These are phyloP conservation scores for Hylia prasina DNA, from an alignment of 2,113 vertebrate species.

Conservation along the genomic window DNA sequence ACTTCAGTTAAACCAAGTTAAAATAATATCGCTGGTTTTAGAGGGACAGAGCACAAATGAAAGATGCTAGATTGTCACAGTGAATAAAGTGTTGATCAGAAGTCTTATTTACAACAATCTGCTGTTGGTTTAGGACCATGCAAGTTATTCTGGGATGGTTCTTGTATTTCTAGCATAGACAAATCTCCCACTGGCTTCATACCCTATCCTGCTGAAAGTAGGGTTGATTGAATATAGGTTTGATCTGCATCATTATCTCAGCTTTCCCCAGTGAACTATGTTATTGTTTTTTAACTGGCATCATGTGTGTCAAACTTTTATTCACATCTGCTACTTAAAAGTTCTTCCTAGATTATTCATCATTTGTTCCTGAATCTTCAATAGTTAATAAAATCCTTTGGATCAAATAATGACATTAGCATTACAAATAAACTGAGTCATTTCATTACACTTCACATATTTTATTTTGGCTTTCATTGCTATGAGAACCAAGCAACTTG, in stretches of 20 bases:
- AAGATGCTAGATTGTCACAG: neutral
- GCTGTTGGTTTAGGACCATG: neutral
- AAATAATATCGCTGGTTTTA: neutral
- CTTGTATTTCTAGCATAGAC: neutral
- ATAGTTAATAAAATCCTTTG: neutral
- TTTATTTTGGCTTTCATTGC: slow-evolving; percentile 17
- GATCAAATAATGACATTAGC: neutral
- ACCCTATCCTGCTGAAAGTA: neutral
- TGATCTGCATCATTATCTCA: neutral
- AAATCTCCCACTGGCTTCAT: neutral
- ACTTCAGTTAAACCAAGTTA: neutral
- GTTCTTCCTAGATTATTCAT: neutral
- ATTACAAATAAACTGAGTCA: neutral
- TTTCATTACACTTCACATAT: slow-evolving; percentile 7
- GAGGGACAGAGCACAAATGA: neutral
- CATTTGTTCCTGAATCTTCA: neutral
- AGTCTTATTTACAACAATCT: neutral
- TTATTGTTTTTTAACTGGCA: neutral
- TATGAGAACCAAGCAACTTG: slow-evolving; percentile 5
- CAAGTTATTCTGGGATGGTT: neutral
- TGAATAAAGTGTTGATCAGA: neutral
- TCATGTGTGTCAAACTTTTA: neutral
- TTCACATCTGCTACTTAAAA: neutral
- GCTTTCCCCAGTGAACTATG: neutral
- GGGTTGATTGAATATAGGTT: neutral